Percentiles rank a stretch among this genome's conserved stretches.
These are phyloP conservation scores for Carposina sasakii DNA, from an alignment of 1,140 invertebrate species.

Conservation along the genomic window DNA sequence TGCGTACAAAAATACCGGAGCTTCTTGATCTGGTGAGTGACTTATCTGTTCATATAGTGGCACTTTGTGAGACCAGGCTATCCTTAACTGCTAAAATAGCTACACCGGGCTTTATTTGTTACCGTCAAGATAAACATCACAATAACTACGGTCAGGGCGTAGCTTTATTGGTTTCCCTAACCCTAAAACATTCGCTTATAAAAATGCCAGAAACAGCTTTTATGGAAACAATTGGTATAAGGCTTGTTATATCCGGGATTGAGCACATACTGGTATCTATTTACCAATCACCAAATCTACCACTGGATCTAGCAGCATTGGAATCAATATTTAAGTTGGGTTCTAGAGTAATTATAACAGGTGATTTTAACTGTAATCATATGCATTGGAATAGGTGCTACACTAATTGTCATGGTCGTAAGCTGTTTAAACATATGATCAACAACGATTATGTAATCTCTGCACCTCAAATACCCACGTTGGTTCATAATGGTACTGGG, in stretches of 20 bases:
- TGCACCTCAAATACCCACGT: background rate
- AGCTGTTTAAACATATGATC: background rate
- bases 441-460: background rate
- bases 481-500: background rate
- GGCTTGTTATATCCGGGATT: background rate
- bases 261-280: background rate
- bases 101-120: background rate
- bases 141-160: background rate
- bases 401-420: background rate
- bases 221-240: background rate
- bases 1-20: background rate
- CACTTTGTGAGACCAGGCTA: background rate
- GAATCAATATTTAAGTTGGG: background rate
- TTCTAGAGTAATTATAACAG: background rate
- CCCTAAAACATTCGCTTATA: background rate
- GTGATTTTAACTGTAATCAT: background rate
- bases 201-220: background rate
- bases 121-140: constrained; percentile 1
- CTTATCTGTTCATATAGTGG: background rate
- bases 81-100: background rate
- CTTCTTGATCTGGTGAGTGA: constrained; percentile 5
- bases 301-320: background rate
- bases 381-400: background rate
- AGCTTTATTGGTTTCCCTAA: background rate
- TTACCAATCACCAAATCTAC: constrained; percentile 3